Percentiles rank a stretch among this genome's conserved stretches.
Evolutionary conservation across 2,113 vertebrate genomes (phyloP).

Genomic region (Uria aalge): DNA sequence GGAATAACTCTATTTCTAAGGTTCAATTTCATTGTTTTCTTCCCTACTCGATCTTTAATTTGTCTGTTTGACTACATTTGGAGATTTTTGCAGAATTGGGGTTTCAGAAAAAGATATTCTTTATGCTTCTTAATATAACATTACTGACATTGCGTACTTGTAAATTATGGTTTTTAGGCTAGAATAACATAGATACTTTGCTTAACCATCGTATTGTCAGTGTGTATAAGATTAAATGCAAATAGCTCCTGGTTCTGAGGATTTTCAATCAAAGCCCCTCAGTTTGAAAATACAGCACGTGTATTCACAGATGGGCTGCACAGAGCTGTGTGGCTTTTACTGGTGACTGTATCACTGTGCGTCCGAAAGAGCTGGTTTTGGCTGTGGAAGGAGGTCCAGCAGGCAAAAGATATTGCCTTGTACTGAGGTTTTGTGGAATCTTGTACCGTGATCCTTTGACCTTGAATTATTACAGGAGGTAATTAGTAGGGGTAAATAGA

Average conservation of each 20-base stretch:
- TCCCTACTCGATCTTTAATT: background rate
- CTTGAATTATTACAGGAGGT: background rate
- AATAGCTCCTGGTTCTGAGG: background rate
- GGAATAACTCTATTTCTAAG: background rate
- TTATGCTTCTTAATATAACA: background rate
- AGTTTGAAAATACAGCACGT: background rate
- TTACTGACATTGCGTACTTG: background rate
- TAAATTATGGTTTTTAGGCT: background rate
- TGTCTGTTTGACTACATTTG: background rate
- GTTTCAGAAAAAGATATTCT: background rate
- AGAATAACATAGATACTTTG: background rate
- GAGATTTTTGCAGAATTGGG: background rate
- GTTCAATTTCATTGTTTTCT: constrained; percentile 1
- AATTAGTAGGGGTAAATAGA: background rate
- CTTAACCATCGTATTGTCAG: background rate
- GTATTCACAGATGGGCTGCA: background rate
- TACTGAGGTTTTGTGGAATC: background rate
- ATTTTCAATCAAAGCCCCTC: background rate
- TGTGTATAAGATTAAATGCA: background rate
- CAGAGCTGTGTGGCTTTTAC: background rate
- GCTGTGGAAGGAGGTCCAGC: background rate
- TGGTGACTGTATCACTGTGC: background rate
- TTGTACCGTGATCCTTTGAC: background rate
- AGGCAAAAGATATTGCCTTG: background rate
- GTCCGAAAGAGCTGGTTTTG: background rate